A percentile compares a stretch with the other conserved stretches of the same genome.
phyloP scores from a whole-genome alignment of 1,140 invertebrate species.

The Vollenhovia emeryi region DNA sequence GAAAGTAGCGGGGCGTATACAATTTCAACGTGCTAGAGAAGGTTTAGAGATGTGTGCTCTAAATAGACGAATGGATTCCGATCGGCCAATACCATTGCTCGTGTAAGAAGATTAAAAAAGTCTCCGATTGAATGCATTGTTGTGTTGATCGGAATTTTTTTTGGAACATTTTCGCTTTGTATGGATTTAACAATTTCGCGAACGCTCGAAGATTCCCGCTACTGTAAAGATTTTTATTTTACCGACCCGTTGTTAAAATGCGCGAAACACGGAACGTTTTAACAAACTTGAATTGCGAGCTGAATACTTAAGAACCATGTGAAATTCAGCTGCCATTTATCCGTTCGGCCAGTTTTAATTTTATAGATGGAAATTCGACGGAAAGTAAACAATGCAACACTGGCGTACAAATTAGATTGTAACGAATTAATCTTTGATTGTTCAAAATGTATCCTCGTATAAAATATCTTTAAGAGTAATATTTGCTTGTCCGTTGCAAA shows the following conservation, averaged over 20 bases:
- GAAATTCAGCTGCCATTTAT: constrained; percentile 37
- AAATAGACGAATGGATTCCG: constrained; percentile 25
- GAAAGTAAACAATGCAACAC: background rate
- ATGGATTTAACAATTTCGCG: constrained; percentile 22
- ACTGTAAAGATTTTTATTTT: constrained; percentile 42
- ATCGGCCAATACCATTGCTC: constrained; percentile 13
- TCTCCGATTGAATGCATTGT: constrained; percentile 19
- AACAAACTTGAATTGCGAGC: constrained; percentile 22
- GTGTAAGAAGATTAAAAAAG: constrained; percentile 56
- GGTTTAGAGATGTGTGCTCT: constrained; percentile 22
- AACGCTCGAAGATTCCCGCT: background rate
- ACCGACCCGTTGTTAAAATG: background rate
- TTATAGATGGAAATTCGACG: constrained; percentile 2
- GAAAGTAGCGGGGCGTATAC: constrained; percentile 16
- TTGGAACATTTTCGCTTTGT: constrained; percentile 20
- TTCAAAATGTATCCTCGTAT: background rate
- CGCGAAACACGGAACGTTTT: background rate
- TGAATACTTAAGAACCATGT: constrained; percentile 19
- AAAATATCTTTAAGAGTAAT: background rate
- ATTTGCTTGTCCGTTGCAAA: background rate
- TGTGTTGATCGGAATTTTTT: background rate
- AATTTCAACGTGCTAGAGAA: constrained; percentile 26
- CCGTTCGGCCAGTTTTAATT: constrained; percentile 3
- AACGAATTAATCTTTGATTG: background rate
- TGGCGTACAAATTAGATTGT: constrained; percentile 1